phyloP scores from a whole-genome alignment of 2,113 vertebrate genomes.

The Aramus guarauna region DNA sequence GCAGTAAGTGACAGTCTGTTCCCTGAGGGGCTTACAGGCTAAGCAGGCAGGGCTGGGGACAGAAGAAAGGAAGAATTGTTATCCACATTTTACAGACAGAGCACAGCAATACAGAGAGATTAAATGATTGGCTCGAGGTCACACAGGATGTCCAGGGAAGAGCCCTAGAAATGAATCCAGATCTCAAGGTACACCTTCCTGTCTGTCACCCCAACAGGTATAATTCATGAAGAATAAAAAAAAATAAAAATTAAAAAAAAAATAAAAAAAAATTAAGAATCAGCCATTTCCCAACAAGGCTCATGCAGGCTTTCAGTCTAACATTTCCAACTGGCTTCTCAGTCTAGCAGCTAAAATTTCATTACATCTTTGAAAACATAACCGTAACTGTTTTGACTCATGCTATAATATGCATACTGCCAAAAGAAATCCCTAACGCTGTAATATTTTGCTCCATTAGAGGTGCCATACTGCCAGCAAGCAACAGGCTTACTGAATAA shows the following conservation, averaged over 20 bases:
- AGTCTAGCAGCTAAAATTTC: conserved; percentile 1
- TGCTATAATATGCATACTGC: background rate
- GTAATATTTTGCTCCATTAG: background rate
- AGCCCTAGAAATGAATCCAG: background rate
- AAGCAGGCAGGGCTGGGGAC: background rate
- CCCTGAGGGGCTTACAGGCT: background rate
- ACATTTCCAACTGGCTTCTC: background rate
- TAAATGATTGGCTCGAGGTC: background rate
- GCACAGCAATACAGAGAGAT: background rate
- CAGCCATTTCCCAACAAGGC: background rate
- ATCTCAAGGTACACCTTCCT: background rate
- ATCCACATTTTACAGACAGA: background rate
- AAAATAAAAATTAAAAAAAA: background rate
- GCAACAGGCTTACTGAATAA: background rate
- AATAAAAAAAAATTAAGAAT: background rate
- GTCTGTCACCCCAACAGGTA: background rate
- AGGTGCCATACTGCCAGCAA: background rate
- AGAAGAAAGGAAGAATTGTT: conserved; percentile 9
- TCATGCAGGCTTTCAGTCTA: background rate
- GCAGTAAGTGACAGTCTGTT: background rate
- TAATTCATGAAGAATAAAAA: background rate
- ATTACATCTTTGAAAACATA: conserved; percentile 34
- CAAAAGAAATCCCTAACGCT: background rate
- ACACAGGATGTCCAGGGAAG: background rate
- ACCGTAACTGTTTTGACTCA: background rate